These are phyloP conservation scores for Tachycineta bicolor DNA, from an alignment of 2,113 vertebrate species.

Conservation along the genomic window DNA sequence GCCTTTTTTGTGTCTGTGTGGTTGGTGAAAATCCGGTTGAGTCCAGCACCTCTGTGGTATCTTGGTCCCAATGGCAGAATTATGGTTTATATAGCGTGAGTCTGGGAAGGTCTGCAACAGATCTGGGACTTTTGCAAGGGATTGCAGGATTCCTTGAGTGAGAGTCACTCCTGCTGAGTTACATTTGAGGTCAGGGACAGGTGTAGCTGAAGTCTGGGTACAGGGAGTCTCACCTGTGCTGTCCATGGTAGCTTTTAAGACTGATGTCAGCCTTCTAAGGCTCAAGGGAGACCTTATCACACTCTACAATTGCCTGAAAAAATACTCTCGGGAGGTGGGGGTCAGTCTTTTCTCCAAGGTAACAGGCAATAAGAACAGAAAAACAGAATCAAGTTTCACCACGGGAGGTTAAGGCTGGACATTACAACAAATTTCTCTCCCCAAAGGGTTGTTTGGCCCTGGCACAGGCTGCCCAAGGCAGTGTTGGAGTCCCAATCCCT, in stretches of 20 bases:
- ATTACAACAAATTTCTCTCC: background rate
- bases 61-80: background rate
- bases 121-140: background rate
- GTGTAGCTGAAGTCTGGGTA: background rate
- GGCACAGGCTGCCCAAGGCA: background rate
- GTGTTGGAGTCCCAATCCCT: background rate
- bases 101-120: background rate
- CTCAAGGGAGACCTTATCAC: too few species aligned
- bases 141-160: background rate
- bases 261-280: background rate
- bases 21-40: background rate
- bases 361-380: background rate
- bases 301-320: background rate
- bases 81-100: rapidly evolving
- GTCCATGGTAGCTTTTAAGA: background rate
- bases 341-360: background rate
- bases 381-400: background rate
- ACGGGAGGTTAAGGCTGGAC: background rate
- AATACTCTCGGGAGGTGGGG: background rate
- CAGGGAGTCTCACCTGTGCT: background rate
- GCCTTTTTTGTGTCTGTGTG: background rate
- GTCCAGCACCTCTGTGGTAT: background rate
- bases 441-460: background rate
- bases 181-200: background rate
- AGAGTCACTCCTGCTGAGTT: background rate